Conservation (phyloP, 2,797 vertebrate species). For the Prunella strophiata region DNA sequence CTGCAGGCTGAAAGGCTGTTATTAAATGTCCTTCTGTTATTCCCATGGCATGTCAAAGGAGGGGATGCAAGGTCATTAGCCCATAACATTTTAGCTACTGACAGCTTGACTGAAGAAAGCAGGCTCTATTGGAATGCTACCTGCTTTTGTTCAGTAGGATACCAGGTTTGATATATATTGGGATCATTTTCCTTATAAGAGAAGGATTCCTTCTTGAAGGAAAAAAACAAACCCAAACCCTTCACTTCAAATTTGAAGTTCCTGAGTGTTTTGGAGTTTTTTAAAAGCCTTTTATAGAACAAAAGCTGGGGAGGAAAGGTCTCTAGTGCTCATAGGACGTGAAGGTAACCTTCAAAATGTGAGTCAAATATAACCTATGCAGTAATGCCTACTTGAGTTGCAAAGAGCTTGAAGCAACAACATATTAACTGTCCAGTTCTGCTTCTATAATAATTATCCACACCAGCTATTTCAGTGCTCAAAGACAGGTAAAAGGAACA, state of each 20-base stretch:
- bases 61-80: neutral
- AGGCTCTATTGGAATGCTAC: neutral
- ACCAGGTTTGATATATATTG: neutral
- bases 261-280: neutral
- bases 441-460: neutral
- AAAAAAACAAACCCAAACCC: neutral
- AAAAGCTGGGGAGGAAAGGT: neutral
- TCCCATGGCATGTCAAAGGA: neutral
- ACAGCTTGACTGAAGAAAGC: neutral
- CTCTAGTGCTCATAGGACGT: neutral
- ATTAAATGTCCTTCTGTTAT: neutral
- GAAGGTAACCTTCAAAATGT: slow-evolving; percentile 18
- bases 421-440: neutral
- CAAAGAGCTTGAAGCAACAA: neutral
- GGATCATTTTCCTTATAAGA: neutral
- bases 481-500: neutral
- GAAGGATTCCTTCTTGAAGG: neutral
- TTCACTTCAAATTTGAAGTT: neutral
- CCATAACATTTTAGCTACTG: neutral
- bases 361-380: neutral
- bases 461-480: neutral
- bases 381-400: neutral
- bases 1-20: neutral
- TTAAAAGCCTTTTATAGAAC: neutral
- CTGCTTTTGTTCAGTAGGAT: neutral